A percentile compares a stretch with the other conserved stretches of the same genome.
phyloP scores from a whole-genome alignment of 2,797 vertebrate species.

The Psittacula derbiana region DNA sequence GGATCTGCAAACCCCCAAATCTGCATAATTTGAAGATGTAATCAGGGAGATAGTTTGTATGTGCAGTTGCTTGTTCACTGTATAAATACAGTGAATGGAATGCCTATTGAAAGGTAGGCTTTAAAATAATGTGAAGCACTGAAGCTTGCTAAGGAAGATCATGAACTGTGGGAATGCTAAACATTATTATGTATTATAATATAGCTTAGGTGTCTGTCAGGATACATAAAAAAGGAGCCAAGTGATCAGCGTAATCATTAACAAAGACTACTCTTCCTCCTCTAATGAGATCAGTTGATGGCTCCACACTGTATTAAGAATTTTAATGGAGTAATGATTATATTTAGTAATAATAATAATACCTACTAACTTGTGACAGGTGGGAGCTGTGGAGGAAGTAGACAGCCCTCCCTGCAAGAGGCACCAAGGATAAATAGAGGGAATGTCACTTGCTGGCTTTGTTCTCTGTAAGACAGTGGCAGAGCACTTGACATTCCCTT shows the following conservation, averaged over 20 bases:
- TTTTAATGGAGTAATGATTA: background rate
- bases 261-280: background rate
- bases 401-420: background rate
- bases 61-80: background rate
- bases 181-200: background rate
- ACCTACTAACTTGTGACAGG: background rate
- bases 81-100: background rate
- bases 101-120: background rate
- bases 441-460: background rate
- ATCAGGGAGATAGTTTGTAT: slow-evolving; percentile 4
- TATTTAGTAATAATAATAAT: background rate
- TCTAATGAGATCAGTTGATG: slow-evolving; percentile 11
- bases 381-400: background rate
- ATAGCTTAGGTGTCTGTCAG: background rate
- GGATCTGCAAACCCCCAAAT: background rate
- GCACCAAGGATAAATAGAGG: background rate
- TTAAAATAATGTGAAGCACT: background rate
- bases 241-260: background rate
- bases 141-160: background rate
- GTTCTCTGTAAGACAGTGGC: background rate
- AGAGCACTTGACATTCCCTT: background rate
- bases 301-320: background rate
- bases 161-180: background rate
- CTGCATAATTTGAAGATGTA: slow-evolving; percentile 45
- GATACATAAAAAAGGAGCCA: background rate